phyloP scores from a whole-genome alignment of 1,140 invertebrate genomes.

The Cyclargus thomasi region DNA sequence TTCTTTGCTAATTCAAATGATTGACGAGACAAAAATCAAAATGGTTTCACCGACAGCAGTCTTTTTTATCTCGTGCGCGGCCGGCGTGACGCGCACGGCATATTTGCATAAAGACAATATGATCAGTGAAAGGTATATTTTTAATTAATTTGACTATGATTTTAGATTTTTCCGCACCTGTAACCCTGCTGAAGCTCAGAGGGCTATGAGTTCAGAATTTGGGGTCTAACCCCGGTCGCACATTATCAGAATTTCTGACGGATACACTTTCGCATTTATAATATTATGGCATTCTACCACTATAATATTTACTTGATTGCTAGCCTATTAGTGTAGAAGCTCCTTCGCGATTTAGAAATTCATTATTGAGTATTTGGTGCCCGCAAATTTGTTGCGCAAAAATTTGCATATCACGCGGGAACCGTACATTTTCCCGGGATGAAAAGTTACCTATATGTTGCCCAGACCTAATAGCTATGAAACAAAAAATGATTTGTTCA shows the following conservation, averaged over 20 bases:
- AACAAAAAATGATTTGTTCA: no score
- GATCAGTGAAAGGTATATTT: slow-evolving; percentile 9
- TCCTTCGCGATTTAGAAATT: not conserved
- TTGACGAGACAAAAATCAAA: not conserved
- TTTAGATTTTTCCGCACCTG: not conserved
- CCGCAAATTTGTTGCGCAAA: no score
- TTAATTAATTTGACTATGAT: not conserved
- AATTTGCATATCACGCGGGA: no score
- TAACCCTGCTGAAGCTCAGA: not conserved
- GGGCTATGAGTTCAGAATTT: not conserved
- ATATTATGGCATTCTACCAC: not conserved
- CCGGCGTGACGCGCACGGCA: not conserved
- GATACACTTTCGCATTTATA: no score
- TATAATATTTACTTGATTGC: not conserved
- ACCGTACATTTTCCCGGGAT: no score
- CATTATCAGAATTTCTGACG: no score
- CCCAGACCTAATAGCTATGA: no score
- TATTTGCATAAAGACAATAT: slow-evolving; percentile 9
- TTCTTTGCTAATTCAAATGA: not conserved
- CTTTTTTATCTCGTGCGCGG: not conserved
- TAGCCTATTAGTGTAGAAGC: not conserved
- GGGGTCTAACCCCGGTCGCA: no score
- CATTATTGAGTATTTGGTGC: not conserved
- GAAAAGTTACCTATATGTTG: no score
- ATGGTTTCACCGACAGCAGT: not conserved